Conservation (phyloP, 2,113 vertebrate genomes). For the Nothobranchius furzeri region DNA sequence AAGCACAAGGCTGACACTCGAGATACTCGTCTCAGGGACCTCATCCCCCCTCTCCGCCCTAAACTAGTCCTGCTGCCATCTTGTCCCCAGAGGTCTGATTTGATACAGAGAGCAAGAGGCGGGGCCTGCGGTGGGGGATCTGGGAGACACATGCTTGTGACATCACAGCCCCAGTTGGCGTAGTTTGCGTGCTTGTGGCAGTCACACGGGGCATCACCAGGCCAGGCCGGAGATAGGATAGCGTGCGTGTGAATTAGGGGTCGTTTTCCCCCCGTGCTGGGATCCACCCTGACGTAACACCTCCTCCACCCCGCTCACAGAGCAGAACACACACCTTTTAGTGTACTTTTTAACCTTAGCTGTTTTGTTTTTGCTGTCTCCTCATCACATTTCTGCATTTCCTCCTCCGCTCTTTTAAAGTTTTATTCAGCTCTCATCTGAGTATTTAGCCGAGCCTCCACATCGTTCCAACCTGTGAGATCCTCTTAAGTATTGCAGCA, state of each 20-base stretch:
- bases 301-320: background rate
- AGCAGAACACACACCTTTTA: too few species aligned
- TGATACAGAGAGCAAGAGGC: background rate
- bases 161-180: constrained; percentile 60
- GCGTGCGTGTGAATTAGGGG: constrained; percentile 29
- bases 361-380: background rate
- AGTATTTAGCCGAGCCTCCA: constrained; percentile 45
- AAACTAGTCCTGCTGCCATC: constrained; percentile 40
- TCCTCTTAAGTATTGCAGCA: constrained; percentile 8
- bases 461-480: constrained; percentile 58
- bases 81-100: constrained; percentile 40
- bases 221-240: constrained; percentile 14
- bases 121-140: background rate
- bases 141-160: constrained; percentile 58
- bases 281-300: constrained; percentile 21
- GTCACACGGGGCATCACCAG: constrained; percentile 74
- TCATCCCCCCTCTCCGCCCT: background rate
- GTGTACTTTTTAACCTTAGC: background rate
- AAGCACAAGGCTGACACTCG: constrained; percentile 72
- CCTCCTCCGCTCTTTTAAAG: constrained; percentile 22
- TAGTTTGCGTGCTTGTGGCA: constrained; percentile 54
- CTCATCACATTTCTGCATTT: constrained; percentile 24
- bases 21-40: constrained; percentile 30
- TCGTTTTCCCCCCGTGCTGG: background rate
- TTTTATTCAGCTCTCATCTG: constrained; percentile 29